Evolutionary conservation across 1,140 invertebrate genomes (phyloP), one percentile per base, ranked within the genome.

Genomic region (Lamellibrachia luymesi): DNA sequence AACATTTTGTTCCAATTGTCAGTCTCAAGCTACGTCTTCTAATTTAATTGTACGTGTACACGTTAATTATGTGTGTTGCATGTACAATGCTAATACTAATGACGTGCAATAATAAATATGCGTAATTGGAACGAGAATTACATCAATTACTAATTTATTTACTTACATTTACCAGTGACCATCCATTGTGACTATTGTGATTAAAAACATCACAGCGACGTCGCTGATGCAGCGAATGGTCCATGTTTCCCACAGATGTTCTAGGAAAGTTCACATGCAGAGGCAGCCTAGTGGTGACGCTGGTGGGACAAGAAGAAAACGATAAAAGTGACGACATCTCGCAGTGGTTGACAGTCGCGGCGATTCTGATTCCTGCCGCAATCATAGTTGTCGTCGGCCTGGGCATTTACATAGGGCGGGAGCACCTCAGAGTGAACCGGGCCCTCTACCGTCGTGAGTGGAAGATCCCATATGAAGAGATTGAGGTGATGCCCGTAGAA

Each of bases 371-470:
- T 51, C 49, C 49, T 13, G 17, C 50, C 38, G 90, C 49, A 4
- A 91, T 91, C 8, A 51, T 91, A 10, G 50, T n/a, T 51, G 38
- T 91, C n/a, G 50, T 91, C 90, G 25, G 49, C 90, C 38, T 51
- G 49, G 90, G 38, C 38, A 27, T 91, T 6, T 91, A 91, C 90
- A 51, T 91, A 13, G 90, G 13, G 49, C 50, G 50, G 2, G 50
- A 50, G 10, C 90, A 91, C 49, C 38, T 91, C 22, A 10, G 50
- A 25, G 8, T 91, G 8, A 91, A 91, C 90, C 38, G 90, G 13
- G 90, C 25, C 49, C 90, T 91, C 49, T 91, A 50, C 25, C 90
- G 50, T 17, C 49, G 50, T n/a, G 90, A 91, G 90, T 91, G 90
- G 90, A 91, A 91, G 90, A 91, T 91, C 13, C 64, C 64, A 2